These are phyloP conservation scores for Thamnophis elegans DNA, from an alignment of 2,797 vertebrate genomes.

Conservation along the genomic window DNA sequence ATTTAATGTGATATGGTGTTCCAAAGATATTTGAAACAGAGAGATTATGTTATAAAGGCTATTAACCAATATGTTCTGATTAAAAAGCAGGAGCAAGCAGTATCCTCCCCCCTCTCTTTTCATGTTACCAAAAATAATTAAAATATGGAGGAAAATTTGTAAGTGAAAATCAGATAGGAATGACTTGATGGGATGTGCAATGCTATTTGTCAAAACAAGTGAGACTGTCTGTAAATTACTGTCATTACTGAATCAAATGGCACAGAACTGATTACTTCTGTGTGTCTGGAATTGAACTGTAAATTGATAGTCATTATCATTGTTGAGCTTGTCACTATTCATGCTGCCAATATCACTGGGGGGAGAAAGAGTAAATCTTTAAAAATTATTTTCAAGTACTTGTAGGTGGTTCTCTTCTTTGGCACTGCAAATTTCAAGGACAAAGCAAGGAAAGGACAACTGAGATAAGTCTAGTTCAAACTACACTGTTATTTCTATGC, in stretches of 20 bases:
- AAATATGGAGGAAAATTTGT: constrained; percentile 4
- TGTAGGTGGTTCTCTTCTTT: background rate
- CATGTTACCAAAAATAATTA: background rate
- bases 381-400: background rate
- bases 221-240: constrained; percentile 50
- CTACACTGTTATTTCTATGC: background rate
- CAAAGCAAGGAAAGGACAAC: background rate
- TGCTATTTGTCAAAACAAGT: constrained; percentile 47
- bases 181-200: constrained; percentile 47
- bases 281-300: constrained; percentile 14
- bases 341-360: background rate
- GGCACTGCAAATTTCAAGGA: background rate
- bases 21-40: background rate
- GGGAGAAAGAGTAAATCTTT: background rate
- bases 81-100: constrained; percentile 6
- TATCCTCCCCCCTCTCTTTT: background rate
- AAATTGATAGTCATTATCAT: constrained; percentile 26
- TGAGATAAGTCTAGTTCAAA: background rate
- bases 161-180: constrained; percentile 35
- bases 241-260: constrained; percentile 58
- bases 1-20: background rate
- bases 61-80: constrained; percentile 26
- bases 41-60: background rate
- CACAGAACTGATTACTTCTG: constrained; percentile 49
- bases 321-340: constrained; percentile 32